These are phyloP conservation scores for Sarcophaga bullata DNA, from an alignment of 1,140 invertebrate species.

Conservation along the genomic window DNA sequence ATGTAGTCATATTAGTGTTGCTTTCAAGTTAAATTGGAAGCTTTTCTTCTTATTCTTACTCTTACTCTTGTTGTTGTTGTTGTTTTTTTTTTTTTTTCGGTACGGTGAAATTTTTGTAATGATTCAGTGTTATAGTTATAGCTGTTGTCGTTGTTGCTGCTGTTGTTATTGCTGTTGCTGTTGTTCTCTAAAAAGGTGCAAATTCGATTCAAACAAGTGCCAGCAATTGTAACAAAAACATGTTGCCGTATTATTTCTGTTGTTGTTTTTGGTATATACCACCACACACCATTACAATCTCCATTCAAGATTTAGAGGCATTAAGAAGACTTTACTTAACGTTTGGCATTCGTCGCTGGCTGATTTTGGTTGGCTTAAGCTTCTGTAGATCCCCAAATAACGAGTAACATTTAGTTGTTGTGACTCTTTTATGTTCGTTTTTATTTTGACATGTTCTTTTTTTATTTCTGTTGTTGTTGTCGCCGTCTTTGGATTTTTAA, in stretches of 20 bases:
- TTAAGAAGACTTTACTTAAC: no score
- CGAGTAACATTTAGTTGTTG: conserved; percentile 1
- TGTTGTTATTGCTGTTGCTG: background rate
- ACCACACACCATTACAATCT: background rate
- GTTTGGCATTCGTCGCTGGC: no score
- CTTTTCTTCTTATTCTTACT: background rate
- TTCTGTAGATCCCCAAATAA: background rate
- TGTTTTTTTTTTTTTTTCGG: background rate
- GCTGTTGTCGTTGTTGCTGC: background rate
- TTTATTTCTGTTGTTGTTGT: background rate
- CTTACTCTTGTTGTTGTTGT: no score
- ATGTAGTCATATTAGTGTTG: conserved; percentile 25
- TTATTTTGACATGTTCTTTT: conserved; percentile 21
- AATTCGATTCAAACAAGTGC: conserved; percentile 34
- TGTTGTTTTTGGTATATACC: background rate
- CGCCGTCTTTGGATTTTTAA: background rate
- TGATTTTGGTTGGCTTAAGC: background rate
- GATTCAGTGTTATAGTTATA: no score
- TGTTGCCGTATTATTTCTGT: no score
- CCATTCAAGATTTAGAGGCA: background rate
- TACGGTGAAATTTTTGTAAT: conserved; percentile 17
- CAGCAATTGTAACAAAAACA: conserved; percentile 4
- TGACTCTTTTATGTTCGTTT: conserved; percentile 15
- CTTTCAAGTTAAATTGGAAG: background rate
- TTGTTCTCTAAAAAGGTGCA: conserved; percentile 28